Conservation (phyloP, 2,888 invertebrate genomes). For the Aromia moschata region DNA sequence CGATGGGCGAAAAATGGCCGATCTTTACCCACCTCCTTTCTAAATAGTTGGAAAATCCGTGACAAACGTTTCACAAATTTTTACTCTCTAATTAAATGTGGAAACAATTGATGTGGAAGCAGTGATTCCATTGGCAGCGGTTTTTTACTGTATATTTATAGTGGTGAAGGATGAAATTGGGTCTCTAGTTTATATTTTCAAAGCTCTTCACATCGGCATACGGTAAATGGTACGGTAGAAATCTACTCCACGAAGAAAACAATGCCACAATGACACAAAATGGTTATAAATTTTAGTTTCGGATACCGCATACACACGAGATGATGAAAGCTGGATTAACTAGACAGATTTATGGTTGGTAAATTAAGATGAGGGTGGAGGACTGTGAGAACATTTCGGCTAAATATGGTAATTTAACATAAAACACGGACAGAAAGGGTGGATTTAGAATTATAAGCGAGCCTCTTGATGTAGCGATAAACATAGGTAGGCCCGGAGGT, state of each 20-base stretch:
- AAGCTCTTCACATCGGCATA: constrained; percentile 14
- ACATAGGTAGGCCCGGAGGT: background rate
- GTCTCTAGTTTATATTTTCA: background rate
- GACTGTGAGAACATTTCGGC: constrained; percentile 30
- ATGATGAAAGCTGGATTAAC: constrained; percentile 31
- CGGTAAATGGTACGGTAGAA: constrained; percentile 25
- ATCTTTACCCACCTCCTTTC: no score
- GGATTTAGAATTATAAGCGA: background rate
- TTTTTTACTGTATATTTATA: no score
- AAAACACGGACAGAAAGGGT: constrained; percentile 12
- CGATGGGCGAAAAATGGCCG: no score
- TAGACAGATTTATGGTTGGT: constrained; percentile 32
- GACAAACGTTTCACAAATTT: no score
- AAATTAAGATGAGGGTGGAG: constrained; percentile 33
- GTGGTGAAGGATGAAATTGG: no score
- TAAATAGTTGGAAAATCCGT: no score
- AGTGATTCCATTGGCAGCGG: no score
- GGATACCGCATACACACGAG: constrained; percentile 25
- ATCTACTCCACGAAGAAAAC: constrained; percentile 36
- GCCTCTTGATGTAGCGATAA: constrained; percentile 11
- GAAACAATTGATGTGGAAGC: no score
- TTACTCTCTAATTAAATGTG: no score
- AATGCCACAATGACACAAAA: constrained; percentile 38
- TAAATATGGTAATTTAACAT: constrained; percentile 29
- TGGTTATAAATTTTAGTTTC: constrained; percentile 39